Conservation (phyloP, 2,113 vertebrate genomes). For the Plectropomus leopardus region DNA sequence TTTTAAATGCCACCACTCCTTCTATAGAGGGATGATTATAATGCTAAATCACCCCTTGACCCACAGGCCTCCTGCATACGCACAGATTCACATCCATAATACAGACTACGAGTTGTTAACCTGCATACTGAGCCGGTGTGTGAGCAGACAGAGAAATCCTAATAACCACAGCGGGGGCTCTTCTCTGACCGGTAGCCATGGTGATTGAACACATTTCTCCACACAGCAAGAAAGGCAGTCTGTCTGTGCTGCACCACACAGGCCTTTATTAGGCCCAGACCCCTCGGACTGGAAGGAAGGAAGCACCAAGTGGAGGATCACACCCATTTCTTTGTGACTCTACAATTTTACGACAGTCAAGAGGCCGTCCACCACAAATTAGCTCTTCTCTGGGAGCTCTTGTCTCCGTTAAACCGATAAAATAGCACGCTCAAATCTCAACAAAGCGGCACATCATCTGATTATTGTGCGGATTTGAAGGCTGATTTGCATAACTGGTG, state of each 20-base stretch:
- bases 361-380: slow-evolving; percentile 53
- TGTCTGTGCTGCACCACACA: slow-evolving; percentile 56
- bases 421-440: slow-evolving; percentile 42
- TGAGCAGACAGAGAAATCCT: slow-evolving; percentile 69
- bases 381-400: slow-evolving; percentile 41
- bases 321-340: slow-evolving; percentile 67
- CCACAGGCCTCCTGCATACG: slow-evolving; percentile 27
- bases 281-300: slow-evolving; percentile 53
- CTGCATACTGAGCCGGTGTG: slow-evolving; percentile 62
- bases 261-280: slow-evolving; percentile 65
- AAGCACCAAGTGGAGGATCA: slow-evolving; percentile 59
- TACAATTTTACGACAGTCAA: slow-evolving; percentile 60
- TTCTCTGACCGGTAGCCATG: slow-evolving; percentile 77
- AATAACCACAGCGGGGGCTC: slow-evolving; percentile 76
- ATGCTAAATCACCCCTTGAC: slow-evolving; percentile 55
- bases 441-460: slow-evolving; percentile 72
- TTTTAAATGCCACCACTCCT: slow-evolving; percentile 5
- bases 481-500: slow-evolving; percentile 74
- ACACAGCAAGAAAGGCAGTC: slow-evolving; percentile 63
- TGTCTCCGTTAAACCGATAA: slow-evolving; percentile 53
- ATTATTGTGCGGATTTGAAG: slow-evolving; percentile 66
- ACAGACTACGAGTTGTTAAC: slow-evolving; percentile 62
- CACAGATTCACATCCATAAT: slow-evolving; percentile 45
- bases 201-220: slow-evolving; percentile 77
- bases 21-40: slow-evolving; percentile 37